phyloP scores from a whole-genome alignment of 2,113 vertebrate genomes.

The Saimiri boliviensis region DNA sequence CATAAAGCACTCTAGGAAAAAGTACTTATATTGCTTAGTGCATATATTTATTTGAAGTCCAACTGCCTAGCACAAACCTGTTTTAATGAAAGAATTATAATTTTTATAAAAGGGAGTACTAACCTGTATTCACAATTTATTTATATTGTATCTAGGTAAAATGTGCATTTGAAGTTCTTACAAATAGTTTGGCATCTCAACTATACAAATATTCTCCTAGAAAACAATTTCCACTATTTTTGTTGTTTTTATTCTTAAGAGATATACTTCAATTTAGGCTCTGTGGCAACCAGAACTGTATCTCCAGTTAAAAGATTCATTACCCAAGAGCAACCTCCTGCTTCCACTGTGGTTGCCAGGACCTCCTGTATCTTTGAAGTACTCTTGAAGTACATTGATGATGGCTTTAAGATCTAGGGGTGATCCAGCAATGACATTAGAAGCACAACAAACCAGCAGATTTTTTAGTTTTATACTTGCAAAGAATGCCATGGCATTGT shows the following conservation, averaged over 20 bases:
- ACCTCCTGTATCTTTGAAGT: neutral
- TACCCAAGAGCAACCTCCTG: neutral
- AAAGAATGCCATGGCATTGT: neutral
- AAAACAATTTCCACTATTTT: neutral
- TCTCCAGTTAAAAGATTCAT: neutral
- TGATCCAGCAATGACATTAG: neutral
- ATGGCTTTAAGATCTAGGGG: neutral
- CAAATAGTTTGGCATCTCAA: neutral
- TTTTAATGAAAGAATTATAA: constrained; percentile 40
- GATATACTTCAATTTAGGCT: neutral
- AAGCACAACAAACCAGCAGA: neutral
- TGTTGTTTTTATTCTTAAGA: neutral
- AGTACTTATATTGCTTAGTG: constrained; percentile 10
- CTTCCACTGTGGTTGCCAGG: neutral
- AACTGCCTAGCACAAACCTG: neutral
- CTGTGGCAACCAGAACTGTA: neutral
- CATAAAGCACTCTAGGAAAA: neutral
- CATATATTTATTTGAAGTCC: constrained; percentile 4
- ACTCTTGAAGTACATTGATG: neutral
- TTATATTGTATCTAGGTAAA: neutral
- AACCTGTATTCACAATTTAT: neutral
- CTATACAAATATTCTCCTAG: neutral
- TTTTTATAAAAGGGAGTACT: neutral
- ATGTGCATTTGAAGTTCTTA: neutral
- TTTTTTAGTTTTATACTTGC: neutral